These are phyloP conservation scores for Melospiza georgiana DNA, from an alignment of 2,113 vertebrate genomes.

Conservation along the genomic window DNA sequence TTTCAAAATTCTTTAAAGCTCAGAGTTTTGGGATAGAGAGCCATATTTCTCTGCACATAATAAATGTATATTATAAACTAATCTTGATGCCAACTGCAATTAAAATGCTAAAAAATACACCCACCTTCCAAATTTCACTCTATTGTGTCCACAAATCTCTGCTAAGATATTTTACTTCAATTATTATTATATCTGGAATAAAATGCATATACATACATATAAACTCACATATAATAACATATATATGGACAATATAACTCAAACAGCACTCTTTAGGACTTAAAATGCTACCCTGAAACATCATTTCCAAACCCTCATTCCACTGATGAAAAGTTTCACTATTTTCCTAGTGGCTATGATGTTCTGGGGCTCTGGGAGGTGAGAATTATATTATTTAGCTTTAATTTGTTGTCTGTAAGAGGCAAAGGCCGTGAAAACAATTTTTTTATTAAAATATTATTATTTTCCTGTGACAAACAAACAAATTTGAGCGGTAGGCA, in stretches of 20 bases:
- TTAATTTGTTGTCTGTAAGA: background rate
- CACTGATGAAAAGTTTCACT: rapidly evolving
- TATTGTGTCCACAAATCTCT: background rate
- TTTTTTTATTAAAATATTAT: background rate
- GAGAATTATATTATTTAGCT: background rate
- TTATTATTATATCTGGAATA: background rate
- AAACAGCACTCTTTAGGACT: background rate
- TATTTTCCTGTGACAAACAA: background rate
- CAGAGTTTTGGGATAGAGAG: background rate
- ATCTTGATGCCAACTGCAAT: background rate
- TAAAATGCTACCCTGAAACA: rapidly evolving
- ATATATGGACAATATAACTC: background rate
- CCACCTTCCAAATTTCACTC: background rate
- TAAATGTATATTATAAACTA: background rate
- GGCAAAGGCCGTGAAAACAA: background rate
- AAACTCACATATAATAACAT: background rate
- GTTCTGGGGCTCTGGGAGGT: background rate
- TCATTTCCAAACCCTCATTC: background rate
- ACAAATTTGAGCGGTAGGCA: rapidly evolving
- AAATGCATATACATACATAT: background rate
- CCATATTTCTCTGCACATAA: background rate
- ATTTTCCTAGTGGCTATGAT: background rate
- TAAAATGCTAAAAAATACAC: background rate
- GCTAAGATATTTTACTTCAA: background rate
- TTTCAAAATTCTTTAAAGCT: background rate